Evolutionary conservation across 2,888 invertebrate genomes (phyloP).

Genomic region (Cartodere bifasciata): DNA sequence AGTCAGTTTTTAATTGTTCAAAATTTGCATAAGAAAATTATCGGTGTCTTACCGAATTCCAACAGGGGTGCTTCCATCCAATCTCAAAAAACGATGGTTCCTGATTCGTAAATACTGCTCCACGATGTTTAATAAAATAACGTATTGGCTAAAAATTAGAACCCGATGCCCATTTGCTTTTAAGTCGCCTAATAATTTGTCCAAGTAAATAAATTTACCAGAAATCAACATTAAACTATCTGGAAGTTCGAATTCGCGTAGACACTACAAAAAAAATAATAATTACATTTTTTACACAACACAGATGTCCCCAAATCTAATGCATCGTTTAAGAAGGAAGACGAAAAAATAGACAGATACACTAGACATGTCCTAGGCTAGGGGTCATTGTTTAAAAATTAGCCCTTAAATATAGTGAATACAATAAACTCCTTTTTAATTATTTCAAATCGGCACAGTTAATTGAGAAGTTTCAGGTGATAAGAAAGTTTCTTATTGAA

Average conservation of each 20-base stretch:
- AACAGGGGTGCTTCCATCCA: slow-evolving; percentile 12
- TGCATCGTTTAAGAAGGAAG: too few relatives aligned
- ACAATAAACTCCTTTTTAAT: too few relatives aligned
- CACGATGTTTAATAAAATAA: slow-evolving; percentile 85
- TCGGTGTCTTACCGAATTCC: slow-evolving; percentile 9
- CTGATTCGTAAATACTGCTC: slow-evolving; percentile 75
- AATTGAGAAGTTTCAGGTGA: too few relatives aligned
- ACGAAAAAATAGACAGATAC: too few relatives aligned
- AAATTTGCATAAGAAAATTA: too few relatives aligned
- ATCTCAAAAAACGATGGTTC: slow-evolving; percentile 51
- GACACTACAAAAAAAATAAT: slow-evolving; percentile 37
- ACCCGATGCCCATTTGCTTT: slow-evolving; percentile 68
- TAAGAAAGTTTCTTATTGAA: too few relatives aligned
- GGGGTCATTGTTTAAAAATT: too few relatives aligned
- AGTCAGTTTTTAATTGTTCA: neutral
- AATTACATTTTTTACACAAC: too few relatives aligned
- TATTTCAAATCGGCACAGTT: too few relatives aligned
- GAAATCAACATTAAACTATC: slow-evolving; percentile 63
- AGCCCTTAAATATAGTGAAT: too few relatives aligned
- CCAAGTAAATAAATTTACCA: slow-evolving; percentile 76
- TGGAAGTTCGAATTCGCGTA: slow-evolving; percentile 50
- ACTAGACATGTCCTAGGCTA: too few relatives aligned
- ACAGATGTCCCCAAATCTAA: too few relatives aligned
- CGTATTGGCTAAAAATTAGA: slow-evolving; percentile 92
- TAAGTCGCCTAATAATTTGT: slow-evolving; percentile 60